Conservation (phyloP, 1,140 invertebrate genomes). For the Triops cancriformis region DNA sequence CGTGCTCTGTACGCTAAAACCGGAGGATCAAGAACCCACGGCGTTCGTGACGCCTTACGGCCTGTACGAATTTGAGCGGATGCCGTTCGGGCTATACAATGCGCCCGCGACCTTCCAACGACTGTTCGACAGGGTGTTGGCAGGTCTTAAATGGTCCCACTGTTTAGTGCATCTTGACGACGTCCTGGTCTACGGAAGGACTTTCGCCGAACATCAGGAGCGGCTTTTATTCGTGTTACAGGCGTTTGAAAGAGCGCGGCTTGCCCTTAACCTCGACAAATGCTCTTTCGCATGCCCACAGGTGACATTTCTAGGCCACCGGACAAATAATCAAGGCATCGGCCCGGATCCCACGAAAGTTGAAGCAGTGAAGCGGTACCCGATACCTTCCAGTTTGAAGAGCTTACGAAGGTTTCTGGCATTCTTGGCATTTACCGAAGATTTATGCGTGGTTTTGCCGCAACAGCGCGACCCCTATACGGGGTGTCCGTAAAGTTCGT, state of each 20-base stretch:
- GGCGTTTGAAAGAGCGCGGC: too few species aligned
- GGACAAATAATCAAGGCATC: not conserved
- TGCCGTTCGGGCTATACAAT: not conserved
- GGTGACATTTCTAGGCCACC: slow-evolving; percentile 11
- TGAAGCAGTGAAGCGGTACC: not conserved
- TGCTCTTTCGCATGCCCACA: not conserved
- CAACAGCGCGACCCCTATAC: not conserved
- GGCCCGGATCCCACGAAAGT: not conserved
- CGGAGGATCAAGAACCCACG: not conserved
- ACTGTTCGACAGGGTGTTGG: too few species aligned
- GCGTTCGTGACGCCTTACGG: not conserved
- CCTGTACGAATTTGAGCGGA: not conserved
- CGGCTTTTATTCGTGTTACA: too few species aligned
- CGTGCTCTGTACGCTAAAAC: not conserved
- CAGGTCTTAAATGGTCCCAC: too few species aligned
- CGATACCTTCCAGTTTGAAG: not conserved
- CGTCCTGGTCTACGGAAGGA: too few species aligned
- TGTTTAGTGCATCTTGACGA: too few species aligned
- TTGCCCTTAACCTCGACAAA: not conserved
- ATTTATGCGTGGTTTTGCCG: not conserved
- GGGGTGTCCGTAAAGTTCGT: too few species aligned
- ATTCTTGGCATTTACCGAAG: not conserved
- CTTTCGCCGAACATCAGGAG: too few species aligned
- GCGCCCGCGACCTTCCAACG: not conserved
- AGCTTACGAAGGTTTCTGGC: not conserved